Base-by-base conservation (phyloP, 2,888 invertebrate genomes). In the Acronicta psi region DNA sequence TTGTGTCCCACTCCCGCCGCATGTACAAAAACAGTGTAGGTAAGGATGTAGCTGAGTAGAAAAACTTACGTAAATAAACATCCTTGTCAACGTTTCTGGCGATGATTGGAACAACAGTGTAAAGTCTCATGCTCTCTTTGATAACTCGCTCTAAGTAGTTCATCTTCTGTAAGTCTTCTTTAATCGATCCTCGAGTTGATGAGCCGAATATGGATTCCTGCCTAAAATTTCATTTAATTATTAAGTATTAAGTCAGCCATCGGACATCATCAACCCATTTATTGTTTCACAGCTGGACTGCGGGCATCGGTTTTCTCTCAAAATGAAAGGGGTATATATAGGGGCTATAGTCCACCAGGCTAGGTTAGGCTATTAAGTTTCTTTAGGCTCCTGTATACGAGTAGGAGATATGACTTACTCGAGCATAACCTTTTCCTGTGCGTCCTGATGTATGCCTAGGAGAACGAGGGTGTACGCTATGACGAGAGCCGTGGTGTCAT, bases 71-170 rank as follows among this genome's bases (percentile, higher is more conserved):
- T 54, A 95, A 81, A 75, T 93, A 87, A 1, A 88, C 86, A 62
- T 95, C 94, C 57, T 91, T 93, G 16, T 90, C 88, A 5, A 95
- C 68, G 8, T 90, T 87, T 37, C 95, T 86, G 0, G 93, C 94
- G 29, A 95, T 86, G 49, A 95, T 84, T 0, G 95, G 95, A 0
- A 92, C 95, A 0, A 95, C 92, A 0, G 95, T 95, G 79, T 95
- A 95, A 1, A 95, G 80, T 36, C 95, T 87, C 87, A 96, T 88
- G 47, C 95, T 94, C 79, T 96, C 95, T 73, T 95, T 95, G 31
- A 96, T 94, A 0, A 95, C 95, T 69, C 95, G 83, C 73, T 96
- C 96, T 51, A 95, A 80, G 73, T 94, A 95, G 29, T 91, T 85
- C 92, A 96, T 94, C 56, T 94, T 88, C 25, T 90, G 82, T 34